Conservation (phyloP, 2,113 vertebrate species). For the Amazona guildingii region DNA sequence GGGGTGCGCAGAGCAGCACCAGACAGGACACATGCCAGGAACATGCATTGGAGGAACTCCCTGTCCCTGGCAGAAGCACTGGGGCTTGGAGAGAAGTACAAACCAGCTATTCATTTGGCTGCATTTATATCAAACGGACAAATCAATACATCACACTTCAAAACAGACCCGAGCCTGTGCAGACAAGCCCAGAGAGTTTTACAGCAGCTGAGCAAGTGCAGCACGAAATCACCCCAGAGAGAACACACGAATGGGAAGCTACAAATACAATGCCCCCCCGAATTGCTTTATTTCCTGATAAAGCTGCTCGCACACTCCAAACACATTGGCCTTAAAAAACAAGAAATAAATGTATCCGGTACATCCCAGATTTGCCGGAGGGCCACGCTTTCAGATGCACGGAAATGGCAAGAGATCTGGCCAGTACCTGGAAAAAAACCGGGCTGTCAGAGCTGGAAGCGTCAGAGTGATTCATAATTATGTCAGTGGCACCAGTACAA, state of each 20-base stretch:
- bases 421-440: not conserved
- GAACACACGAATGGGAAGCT: not conserved
- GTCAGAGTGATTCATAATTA: not conserved
- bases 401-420: accelerated
- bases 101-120: not conserved
- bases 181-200: not conserved
- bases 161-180: not conserved
- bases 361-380: not conserved
- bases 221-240: not conserved
- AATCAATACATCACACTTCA: not conserved
- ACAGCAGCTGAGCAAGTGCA: not conserved
- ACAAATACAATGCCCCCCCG: not conserved
- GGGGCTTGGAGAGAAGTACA: not conserved
- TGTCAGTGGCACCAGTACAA: not conserved
- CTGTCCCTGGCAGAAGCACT: accelerated
- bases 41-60: not conserved
- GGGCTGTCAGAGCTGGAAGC: not conserved
- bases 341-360: accelerated
- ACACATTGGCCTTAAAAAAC: accelerated
- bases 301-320: not conserved
- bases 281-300: not conserved
- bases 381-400: accelerated
- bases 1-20: accelerated
- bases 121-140: accelerated
- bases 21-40: accelerated